phyloP scores from a whole-genome alignment of 2,113 vertebrate species.

The Origma solitaria region DNA sequence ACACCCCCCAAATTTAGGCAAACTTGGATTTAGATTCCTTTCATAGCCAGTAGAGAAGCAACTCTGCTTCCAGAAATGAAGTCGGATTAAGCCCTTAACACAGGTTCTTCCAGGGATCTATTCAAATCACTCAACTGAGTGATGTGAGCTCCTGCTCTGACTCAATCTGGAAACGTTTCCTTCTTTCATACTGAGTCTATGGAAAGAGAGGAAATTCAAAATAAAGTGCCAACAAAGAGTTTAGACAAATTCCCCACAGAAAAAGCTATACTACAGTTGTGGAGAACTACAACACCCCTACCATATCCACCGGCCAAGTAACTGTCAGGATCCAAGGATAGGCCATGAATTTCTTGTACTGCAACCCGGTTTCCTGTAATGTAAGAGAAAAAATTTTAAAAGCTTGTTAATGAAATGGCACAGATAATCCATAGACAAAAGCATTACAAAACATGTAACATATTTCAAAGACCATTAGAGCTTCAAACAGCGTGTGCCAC shows the following conservation, averaged over 20 bases:
- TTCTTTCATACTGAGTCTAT: not conserved
- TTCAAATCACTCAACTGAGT: not conserved
- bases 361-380: slow-evolving; percentile 80
- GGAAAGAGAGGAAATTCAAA: not conserved
- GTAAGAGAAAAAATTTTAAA: not conserved
- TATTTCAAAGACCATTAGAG: not conserved
- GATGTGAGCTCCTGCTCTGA: not conserved
- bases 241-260: not conserved
- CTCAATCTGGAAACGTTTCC: not conserved
- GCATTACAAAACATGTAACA: not conserved
- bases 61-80: not conserved
- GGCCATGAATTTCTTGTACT: slow-evolving; percentile 90
- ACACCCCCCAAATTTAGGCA: not conserved
- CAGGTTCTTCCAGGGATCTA: not conserved
- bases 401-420: not conserved
- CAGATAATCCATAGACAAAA: not conserved
- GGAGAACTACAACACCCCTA: slow-evolving; percentile 25
- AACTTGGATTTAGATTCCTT: not conserved
- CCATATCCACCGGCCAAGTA: slow-evolving; percentile 86
- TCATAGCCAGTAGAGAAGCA: not conserved
- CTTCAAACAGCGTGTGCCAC: not conserved
- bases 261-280: not conserved
- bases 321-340: slow-evolving; percentile 93
- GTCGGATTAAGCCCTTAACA: not conserved
- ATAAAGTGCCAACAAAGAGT: not conserved